These are phyloP conservation scores for Neoascia interrupta DNA, from an alignment of 2,888 invertebrate genomes.

Conservation along the genomic window DNA sequence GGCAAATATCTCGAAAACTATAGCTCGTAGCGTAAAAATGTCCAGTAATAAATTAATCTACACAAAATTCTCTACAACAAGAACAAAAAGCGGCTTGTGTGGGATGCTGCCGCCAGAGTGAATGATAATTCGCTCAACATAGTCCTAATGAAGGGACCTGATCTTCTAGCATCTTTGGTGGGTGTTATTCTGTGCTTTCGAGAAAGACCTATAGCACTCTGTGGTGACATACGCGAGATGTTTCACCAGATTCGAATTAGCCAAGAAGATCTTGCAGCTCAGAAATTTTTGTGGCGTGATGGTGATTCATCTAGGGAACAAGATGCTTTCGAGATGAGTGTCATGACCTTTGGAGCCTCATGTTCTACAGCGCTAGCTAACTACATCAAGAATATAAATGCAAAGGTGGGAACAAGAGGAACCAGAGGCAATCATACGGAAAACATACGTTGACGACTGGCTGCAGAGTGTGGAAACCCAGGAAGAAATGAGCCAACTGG, in stretches of 20 bases:
- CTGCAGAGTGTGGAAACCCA: neutral
- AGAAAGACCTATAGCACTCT: slow-evolving; percentile 32
- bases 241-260: slow-evolving; percentile 44
- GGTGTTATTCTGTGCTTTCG: slow-evolving; percentile 44
- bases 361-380: slow-evolving; percentile 35
- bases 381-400: slow-evolving; percentile 43
- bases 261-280: slow-evolving; percentile 34
- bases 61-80: too few species aligned
- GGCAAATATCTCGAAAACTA: too few species aligned
- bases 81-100: slow-evolving; percentile 44
- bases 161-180: slow-evolving; percentile 26
- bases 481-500: slow-evolving; percentile 8
- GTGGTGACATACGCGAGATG: slow-evolving; percentile 38
- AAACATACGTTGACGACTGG: too few species aligned
- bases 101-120: slow-evolving; percentile 5
- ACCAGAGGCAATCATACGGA: neutral
- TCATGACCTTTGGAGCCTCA: slow-evolving; percentile 54
- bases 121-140: slow-evolving; percentile 25
- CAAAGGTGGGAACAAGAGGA: neutral
- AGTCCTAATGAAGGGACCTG: too few species aligned
- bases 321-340: slow-evolving; percentile 56
- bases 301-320: slow-evolving; percentile 26
- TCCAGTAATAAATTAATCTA: too few species aligned
- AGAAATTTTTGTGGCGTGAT: slow-evolving; percentile 56
- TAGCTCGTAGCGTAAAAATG: too few species aligned